Percentiles rank a stretch among this genome's conserved stretches.
Evolutionary conservation across 2,888 invertebrate species (phyloP).

Genomic region (Apamea crenata): DNA sequence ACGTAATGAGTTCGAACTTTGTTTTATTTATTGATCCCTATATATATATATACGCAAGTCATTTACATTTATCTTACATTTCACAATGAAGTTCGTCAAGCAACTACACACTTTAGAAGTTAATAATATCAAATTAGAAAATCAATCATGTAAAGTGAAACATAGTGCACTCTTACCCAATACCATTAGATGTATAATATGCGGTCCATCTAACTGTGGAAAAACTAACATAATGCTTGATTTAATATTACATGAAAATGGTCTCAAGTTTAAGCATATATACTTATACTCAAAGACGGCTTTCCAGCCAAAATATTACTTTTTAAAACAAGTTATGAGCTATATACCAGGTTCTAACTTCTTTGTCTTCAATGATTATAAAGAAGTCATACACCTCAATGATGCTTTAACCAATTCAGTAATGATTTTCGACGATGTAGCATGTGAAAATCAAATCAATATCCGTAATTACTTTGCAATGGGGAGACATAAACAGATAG

Average conservation of each 20-base stretch:
- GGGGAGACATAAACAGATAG: background rate
- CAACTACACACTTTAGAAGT: background rate
- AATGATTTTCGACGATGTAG: conserved; percentile 53
- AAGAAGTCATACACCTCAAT: conserved; percentile 26
- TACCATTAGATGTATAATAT: conserved; percentile 51
- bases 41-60: background rate
- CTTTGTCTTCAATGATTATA: background rate
- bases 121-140: conserved; percentile 9
- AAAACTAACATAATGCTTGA: conserved; percentile 63
- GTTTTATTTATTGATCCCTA: background rate
- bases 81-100: conserved; percentile 8
- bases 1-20: background rate
- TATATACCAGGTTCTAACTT: conserved; percentile 17
- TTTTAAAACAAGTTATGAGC: conserved; percentile 1
- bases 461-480: background rate
- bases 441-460: conserved; percentile 44
- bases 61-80: background rate
- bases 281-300: conserved; percentile 53
- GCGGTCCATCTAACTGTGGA: conserved; percentile 60
- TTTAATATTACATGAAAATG: conserved; percentile 41
- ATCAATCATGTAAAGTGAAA: background rate
- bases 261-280: conserved; percentile 38
- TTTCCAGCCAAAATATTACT: conserved; percentile 29
- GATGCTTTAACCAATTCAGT: conserved; percentile 49
- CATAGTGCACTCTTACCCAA: conserved; percentile 6